These are phyloP conservation scores for Tetramorium bicarinatum DNA, from an alignment of 2,888 invertebrate genomes.

Conservation along the genomic window DNA sequence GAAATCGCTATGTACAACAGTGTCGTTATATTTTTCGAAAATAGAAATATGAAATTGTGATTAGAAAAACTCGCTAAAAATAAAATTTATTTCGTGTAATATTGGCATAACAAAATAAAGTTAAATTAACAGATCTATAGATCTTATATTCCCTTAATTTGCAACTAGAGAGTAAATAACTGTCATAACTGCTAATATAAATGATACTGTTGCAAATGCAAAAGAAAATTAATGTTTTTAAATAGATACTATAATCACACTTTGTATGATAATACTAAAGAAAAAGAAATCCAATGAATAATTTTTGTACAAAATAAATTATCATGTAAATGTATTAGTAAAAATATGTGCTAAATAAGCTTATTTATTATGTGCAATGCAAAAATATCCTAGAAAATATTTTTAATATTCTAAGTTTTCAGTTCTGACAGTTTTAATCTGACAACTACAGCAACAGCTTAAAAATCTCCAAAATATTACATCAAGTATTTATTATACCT, in stretches of 20 bases:
- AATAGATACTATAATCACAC: not conserved
- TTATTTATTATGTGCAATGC: not conserved
- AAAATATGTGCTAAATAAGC: not conserved
- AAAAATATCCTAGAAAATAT: not conserved
- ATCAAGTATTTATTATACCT: not conserved
- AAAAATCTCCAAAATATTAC: slow-evolving; percentile 1
- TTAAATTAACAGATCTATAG: slow-evolving; percentile 73
- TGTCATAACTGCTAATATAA: not conserved
- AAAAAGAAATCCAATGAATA: not conserved
- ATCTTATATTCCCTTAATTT: slow-evolving; percentile 15
- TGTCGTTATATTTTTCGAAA: slow-evolving; percentile 74
- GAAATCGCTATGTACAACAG: slow-evolving; percentile 64
- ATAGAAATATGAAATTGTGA: slow-evolving; percentile 70
- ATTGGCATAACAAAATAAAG: slow-evolving; percentile 79
- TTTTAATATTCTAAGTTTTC: not conserved
- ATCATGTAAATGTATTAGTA: not conserved
- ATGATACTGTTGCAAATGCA: not conserved
- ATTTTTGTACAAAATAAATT: slow-evolving; percentile 10
- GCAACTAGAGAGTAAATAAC: not conserved
- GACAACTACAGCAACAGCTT: not conserved
- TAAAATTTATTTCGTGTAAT: slow-evolving; percentile 78
- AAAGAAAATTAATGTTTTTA: not conserved
- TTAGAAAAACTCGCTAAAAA: slow-evolving; percentile 73
- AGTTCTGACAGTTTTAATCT: not conserved
- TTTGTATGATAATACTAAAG: slow-evolving; percentile 1